Evolutionary conservation across 2,888 invertebrate species (phyloP), one percentile per base, ranked within the genome.

Genomic region (Nephrotoma flavescens): DNA sequence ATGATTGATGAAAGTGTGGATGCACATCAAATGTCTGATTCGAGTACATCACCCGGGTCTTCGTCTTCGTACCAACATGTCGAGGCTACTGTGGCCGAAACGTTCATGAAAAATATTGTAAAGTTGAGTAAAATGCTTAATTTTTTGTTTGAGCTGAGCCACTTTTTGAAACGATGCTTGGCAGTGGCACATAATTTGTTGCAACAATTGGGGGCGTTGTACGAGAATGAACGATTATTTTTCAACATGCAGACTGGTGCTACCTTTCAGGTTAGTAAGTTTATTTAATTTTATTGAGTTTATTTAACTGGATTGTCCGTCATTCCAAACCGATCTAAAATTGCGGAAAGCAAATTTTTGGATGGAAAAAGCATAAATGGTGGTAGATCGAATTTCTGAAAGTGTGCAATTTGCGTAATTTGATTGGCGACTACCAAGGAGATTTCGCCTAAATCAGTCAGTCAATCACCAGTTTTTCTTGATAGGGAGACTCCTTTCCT

Each of bases 171-270:
- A 87, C 93, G 96, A 52, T 95, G 95, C 89, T 94, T 95, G 90
- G 94, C 95, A 88, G 94, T 97, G 2, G 93, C 95, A 0, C 93
- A 93, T 87, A 95, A 96, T 90, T 92, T 96, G 12, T 93, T 97
- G 88, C 93, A 93, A 87, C 97, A 98, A 92, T 91, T 97, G 86
- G 94, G 95, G 89, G 94, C 95, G 2, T 92, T 97, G 86, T 94
- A 94, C 89, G 92, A 92, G 86, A 93, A 93, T 89, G 93, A 92
- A 87, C 88, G 88, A 19, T 86, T 89, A 41, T 89, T 89, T 45
- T 89, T 91, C 86, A 90, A 91, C 4, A 90, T 90, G 86, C 90
- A 90, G 11, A 87, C 89, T 9, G 88, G 90, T 71, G 88, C 90
- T 41, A 89, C 90, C 88, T 89, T 90, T 87, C 88, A 88, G 86